Evolutionary conservation across 1,140 invertebrate genomes (phyloP).

Genomic region (Euura lappo): DNA sequence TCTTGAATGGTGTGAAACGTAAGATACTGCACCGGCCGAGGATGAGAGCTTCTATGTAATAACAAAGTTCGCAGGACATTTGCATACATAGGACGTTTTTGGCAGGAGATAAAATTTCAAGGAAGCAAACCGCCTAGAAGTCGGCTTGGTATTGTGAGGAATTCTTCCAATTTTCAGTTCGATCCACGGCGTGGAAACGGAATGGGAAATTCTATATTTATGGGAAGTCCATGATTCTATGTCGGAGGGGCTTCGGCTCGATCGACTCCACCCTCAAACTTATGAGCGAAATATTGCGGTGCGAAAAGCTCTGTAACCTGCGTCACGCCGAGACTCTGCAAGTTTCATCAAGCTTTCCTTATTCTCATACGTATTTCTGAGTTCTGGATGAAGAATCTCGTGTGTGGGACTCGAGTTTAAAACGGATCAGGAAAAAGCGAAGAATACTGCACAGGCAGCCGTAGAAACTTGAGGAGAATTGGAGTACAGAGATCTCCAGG

Average conservation of each 20-base stretch:
- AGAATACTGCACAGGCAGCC: no score
- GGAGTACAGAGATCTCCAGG: no score
- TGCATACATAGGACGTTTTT: not conserved
- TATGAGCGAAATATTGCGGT: no score
- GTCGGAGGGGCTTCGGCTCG: not conserved
- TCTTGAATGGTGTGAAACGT: no score
- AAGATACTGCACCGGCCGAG: no score
- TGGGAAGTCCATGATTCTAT: not conserved
- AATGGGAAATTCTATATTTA: constrained; percentile 1
- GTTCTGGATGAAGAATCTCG: no score
- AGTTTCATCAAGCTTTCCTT: not conserved
- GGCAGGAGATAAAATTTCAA: not conserved
- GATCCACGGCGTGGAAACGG: not conserved
- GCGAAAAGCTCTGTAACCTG: no score
- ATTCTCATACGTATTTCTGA: not conserved
- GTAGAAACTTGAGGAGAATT: no score
- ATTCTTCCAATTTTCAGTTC: not conserved
- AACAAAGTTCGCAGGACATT: not conserved
- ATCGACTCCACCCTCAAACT: not conserved
- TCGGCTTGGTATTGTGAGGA: not conserved
- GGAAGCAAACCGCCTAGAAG: not conserved
- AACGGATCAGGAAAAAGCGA: no score
- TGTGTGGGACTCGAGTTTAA: no score
- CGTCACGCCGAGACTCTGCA: no score
- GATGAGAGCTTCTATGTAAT: no score